phyloP scores from a whole-genome alignment of 2,113 vertebrate species.

The Anguilla japonica region DNA sequence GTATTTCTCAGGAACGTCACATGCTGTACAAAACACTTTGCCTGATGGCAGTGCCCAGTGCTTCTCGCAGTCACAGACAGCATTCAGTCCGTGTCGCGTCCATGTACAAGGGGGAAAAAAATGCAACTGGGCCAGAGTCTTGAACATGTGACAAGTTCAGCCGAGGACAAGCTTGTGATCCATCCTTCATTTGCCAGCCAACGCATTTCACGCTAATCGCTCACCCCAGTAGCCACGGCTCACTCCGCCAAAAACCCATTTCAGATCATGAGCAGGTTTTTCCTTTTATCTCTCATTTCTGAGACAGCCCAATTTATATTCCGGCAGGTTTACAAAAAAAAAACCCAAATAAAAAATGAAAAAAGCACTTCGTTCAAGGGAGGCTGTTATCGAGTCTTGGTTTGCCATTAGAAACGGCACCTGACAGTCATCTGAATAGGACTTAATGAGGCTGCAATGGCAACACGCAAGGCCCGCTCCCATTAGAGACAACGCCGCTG shows the following conservation, averaged over 20 bases:
- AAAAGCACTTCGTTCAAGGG: neutral
- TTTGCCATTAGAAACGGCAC: neutral
- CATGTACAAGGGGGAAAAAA: neutral
- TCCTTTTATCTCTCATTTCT: neutral
- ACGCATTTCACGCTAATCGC: neutral
- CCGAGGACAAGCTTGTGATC: neutral
- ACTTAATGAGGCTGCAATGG: neutral
- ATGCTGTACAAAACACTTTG: neutral
- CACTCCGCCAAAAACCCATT: neutral
- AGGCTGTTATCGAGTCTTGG: neutral
- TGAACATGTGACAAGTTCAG: neutral
- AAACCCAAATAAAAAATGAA: neutral
- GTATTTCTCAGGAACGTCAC: neutral
- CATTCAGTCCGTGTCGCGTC: neutral
- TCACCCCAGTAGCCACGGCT: neutral
- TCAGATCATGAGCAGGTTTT: neutral
- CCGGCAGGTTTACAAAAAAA: neutral
- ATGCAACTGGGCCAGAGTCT: neutral
- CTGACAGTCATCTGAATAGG: neutral
- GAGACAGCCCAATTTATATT: neutral
- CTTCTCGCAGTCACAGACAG: neutral
- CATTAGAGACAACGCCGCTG: neutral
- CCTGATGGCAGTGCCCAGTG: neutral
- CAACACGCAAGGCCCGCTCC: neutral
- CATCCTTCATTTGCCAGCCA: neutral